Evolutionary conservation across 2,113 vertebrate species (phyloP).

Genomic region (Hippoglossus stenolepis): DNA sequence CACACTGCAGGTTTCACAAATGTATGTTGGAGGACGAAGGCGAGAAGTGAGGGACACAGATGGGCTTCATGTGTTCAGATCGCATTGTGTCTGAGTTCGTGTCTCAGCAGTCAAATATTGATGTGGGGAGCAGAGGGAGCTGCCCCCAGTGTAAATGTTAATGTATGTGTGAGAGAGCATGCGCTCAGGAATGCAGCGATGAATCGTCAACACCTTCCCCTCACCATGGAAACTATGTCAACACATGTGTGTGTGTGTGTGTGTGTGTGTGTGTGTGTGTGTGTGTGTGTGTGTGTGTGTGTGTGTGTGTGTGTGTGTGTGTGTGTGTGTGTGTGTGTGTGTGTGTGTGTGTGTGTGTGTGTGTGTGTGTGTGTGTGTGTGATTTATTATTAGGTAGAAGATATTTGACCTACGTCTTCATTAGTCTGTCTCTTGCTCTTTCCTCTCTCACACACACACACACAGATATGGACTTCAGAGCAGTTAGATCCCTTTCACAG

Average conservation of each 20-base stretch:
- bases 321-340: too few relatives aligned
- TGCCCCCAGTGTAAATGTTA: constrained; percentile 31
- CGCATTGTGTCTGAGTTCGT: too few relatives aligned
- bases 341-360: not conserved
- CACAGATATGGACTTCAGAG: constrained; percentile 34
- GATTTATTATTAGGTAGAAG: constrained; percentile 71
- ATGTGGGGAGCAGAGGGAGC: too few relatives aligned
- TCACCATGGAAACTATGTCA: constrained; percentile 74
- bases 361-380: constrained; percentile 10
- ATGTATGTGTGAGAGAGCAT: constrained; percentile 41
- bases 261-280: too few relatives aligned
- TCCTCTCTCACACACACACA: not conserved
- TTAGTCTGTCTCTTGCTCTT: constrained; percentile 36
- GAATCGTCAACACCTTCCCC: constrained; percentile 46
- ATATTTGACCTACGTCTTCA: constrained; percentile 61
- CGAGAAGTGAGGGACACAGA: too few relatives aligned
- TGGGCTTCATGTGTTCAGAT: too few relatives aligned
- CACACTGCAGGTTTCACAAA: too few relatives aligned
- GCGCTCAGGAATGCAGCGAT: constrained; percentile 43
- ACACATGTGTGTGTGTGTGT: constrained; percentile 29
- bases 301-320: not conserved
- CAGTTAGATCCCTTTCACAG: constrained; percentile 40
- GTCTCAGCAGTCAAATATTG: constrained; percentile 33
- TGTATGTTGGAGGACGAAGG: too few relatives aligned
- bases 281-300: not conserved